Percentiles rank a stretch among this genome's conserved stretches.
Conservation (phyloP, 2,888 invertebrate genomes). For the Eristalinus sepulchralis region DNA sequence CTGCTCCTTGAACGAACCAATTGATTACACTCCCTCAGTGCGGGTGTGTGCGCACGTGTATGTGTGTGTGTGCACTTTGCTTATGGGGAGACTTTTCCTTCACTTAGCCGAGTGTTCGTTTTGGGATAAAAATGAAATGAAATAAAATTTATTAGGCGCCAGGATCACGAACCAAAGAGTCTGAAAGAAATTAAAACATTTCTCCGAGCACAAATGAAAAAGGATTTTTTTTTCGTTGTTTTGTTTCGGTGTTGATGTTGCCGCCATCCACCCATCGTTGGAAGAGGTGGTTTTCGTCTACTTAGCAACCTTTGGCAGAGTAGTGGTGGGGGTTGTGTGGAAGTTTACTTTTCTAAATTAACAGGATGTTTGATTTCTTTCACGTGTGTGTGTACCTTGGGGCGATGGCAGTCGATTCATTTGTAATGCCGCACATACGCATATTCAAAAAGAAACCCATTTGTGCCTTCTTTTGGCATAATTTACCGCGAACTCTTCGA, state of each 20-base stretch:
- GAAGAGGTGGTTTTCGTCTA: conserved; percentile 20
- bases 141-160: conserved; percentile 71
- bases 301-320: conserved; percentile 45
- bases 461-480: conserved; percentile 51
- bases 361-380: conserved; percentile 71
- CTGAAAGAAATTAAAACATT: conserved; percentile 72
- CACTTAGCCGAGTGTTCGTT: conserved; percentile 58
- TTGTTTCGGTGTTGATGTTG: neutral
- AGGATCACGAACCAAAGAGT: conserved; percentile 71
- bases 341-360: conserved; percentile 71
- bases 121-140: conserved; percentile 68
- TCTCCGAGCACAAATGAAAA: conserved; percentile 69
- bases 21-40: conserved; percentile 61
- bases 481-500: conserved; percentile 38
- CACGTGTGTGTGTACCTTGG: conserved; percentile 59
- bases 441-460: conserved; percentile 28
- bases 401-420: neutral
- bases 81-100: conserved; percentile 26
- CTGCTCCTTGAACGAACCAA: conserved; percentile 49
- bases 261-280: neutral
- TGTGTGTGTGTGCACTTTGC: conserved; percentile 38
- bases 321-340: conserved; percentile 27
- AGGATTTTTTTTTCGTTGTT: conserved; percentile 28
- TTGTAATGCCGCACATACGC: neutral
- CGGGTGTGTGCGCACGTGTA: neutral